A percentile compares a stretch with the other conserved stretches of the same genome.
phyloP scores from a whole-genome alignment of 2,113 vertebrate genomes.

The Ctenomys sociabilis region DNA sequence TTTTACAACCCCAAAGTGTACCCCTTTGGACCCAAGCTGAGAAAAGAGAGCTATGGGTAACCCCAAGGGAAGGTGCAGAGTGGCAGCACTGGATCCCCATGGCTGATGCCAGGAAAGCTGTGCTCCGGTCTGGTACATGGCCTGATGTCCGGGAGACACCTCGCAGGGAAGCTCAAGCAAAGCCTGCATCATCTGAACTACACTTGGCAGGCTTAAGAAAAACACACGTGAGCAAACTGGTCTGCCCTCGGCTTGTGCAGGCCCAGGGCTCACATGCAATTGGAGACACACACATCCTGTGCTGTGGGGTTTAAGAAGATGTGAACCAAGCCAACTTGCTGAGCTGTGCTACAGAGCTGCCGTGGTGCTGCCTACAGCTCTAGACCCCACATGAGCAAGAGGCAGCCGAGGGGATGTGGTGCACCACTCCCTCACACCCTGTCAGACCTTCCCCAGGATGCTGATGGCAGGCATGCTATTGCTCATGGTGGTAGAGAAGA shows the following conservation, averaged over 20 bases:
- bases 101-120: fast-evolving
- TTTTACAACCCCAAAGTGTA: neutral
- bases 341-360: too few species aligned
- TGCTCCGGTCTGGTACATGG: too few species aligned
- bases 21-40: neutral
- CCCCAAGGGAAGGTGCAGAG: neutral
- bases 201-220: neutral
- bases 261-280: neutral
- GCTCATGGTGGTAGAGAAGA: neutral
- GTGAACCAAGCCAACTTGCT: neutral
- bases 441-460: neutral
- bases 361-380: neutral
- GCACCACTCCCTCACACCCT: fast-evolving
- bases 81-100: fast-evolving
- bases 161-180: neutral
- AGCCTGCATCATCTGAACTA: neutral
- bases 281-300: fast-evolving
- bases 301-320: neutral
- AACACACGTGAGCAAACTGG: neutral
- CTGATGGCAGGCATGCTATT: neutral
- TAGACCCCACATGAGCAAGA: neutral
- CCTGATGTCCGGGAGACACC: neutral
- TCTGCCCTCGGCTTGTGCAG: neutral
- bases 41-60: neutral
- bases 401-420: neutral